Conservation (phyloP, 2,888 invertebrate genomes). For the Nephrotoma appendiculata region DNA sequence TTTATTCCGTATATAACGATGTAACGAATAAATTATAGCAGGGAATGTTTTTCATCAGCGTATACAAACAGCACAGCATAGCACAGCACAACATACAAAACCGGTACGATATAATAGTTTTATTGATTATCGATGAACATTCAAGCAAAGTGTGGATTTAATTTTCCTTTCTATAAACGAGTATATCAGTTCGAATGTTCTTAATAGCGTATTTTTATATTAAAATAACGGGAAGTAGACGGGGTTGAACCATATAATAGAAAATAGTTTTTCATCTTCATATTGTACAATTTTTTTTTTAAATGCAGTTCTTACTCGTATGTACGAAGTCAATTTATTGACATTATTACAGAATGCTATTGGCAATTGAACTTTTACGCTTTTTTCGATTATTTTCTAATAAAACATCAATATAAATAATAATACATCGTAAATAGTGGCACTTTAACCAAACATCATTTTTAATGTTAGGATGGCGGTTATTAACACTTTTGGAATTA, state of each 20-base stretch:
- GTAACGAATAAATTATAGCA: background rate
- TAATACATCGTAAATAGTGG: no score
- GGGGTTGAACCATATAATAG: background rate
- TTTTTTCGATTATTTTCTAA: no score
- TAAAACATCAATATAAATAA: no score
- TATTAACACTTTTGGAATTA: no score
- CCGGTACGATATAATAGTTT: background rate
- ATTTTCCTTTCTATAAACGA: background rate
- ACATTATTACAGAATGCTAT: no score
- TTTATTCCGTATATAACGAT: background rate
- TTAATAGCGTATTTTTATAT: background rate
- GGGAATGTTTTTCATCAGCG: background rate
- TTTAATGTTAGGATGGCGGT: no score
- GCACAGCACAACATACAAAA: background rate
- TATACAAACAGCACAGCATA: background rate
- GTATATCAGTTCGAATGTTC: background rate
- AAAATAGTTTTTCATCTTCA: background rate
- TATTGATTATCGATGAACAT: background rate
- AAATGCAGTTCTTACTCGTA: no score
- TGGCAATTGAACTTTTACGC: no score
- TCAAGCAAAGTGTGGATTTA: background rate
- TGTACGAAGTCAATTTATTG: no score
- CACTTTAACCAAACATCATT: no score
- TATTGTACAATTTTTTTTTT: background rate
- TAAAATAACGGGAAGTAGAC: background rate